Evolutionary conservation across 2,797 vertebrate species (phyloP).

Genomic region (Sebastes minor): DNA sequence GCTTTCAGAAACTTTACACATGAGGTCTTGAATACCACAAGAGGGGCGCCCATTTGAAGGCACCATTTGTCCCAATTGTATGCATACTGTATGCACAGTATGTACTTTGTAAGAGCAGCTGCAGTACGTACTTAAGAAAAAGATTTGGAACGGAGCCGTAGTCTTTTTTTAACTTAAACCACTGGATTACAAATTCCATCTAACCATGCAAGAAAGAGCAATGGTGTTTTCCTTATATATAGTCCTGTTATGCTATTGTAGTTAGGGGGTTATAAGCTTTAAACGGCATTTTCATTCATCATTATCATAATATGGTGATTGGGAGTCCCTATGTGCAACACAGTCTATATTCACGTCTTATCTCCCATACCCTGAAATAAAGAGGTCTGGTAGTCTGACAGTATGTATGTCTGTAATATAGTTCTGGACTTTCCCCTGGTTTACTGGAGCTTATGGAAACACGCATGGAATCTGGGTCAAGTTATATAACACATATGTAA

Average conservation of each 20-base stretch:
- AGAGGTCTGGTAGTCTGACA: background rate
- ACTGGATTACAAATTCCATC: background rate
- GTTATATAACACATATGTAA: slow-evolving; percentile 26
- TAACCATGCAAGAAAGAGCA: background rate
- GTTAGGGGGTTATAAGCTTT: background rate
- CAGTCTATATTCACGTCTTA: background rate
- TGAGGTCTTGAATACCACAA: rapidly evolving
- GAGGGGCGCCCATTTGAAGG: too few species aligned
- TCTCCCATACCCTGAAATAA: background rate
- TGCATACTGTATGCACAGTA: too few species aligned
- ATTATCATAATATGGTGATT: background rate
- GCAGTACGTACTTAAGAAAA: too few species aligned
- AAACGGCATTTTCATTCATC: background rate
- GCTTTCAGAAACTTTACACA: too few species aligned
- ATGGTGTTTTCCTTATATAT: background rate
- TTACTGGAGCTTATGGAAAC: background rate
- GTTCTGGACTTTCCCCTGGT: background rate
- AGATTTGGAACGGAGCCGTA: too few species aligned
- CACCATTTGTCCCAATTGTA: too few species aligned
- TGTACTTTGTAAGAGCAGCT: too few species aligned
- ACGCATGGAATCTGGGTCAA: slow-evolving; percentile 22
- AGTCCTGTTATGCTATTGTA: too few species aligned
- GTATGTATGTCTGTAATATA: background rate
- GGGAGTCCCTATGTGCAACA: background rate
- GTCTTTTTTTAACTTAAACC: background rate